Percentiles rank a stretch among this genome's conserved stretches.
phyloP scores from a whole-genome alignment of 2,888 invertebrate species.

The Frankliniella intonsa region DNA sequence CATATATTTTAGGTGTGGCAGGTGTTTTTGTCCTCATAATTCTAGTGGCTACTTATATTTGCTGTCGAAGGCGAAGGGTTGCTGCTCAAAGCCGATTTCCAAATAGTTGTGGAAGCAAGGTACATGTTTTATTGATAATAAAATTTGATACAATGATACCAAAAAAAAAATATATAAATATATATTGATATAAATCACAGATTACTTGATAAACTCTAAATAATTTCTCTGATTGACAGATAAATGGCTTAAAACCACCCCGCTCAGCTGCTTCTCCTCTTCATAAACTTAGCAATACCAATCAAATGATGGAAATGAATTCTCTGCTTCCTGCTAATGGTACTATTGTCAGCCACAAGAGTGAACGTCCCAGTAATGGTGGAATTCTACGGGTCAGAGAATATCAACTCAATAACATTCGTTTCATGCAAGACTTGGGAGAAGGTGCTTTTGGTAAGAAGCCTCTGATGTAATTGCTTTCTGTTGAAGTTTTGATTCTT shows the following conservation, averaged over 20 bases:
- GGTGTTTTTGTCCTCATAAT: not conserved
- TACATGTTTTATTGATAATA: not conserved
- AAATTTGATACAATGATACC: too few relatives aligned
- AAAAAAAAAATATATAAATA: too few relatives aligned
- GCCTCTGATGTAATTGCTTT: not conserved
- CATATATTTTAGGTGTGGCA: not conserved
- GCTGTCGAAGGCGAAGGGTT: not conserved
- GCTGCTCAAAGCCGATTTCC: not conserved
- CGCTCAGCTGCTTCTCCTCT: constrained; percentile 10
- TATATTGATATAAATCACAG: too few relatives aligned
- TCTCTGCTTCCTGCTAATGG: constrained; percentile 61
- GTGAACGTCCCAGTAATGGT: constrained; percentile 32
- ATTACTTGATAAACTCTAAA: too few relatives aligned
- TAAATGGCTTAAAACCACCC: constrained; percentile 64
- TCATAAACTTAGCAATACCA: constrained; percentile 5
- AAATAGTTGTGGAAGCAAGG: not conserved
- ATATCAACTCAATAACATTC: constrained; percentile 77
- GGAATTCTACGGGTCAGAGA: constrained; percentile 62
- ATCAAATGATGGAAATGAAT: constrained; percentile 67
- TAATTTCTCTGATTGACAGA: constrained; percentile 42
- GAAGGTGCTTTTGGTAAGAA: constrained; percentile 87
- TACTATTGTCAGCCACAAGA: constrained; percentile 35
- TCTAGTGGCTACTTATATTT: not conserved
- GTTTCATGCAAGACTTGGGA: constrained; percentile 85
- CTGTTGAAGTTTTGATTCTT: not conserved